phyloP scores from a whole-genome alignment of 2,797 vertebrate genomes.

The Tapirus indicus region DNA sequence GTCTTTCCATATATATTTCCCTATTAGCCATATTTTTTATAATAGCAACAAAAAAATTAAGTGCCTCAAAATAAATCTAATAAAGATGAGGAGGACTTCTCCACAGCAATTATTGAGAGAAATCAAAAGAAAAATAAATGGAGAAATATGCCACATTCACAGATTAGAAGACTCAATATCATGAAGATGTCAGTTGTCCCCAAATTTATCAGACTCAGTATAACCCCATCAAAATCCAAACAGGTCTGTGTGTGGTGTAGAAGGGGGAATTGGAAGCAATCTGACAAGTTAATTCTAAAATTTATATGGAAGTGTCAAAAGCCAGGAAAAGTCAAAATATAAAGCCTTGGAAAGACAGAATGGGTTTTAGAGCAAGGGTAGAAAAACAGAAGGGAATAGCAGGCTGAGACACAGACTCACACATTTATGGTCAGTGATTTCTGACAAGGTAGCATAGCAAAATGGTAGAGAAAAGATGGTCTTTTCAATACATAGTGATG shows the following conservation, averaged over 20 bases:
- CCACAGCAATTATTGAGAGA: neutral
- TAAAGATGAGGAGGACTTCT: neutral
- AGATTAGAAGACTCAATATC: neutral
- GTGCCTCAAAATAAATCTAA: conserved; percentile 17
- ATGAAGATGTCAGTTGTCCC: conserved; percentile 9
- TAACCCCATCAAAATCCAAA: conserved; percentile 14
- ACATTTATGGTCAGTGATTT: neutral
- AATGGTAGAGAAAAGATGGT: neutral
- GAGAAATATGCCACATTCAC: neutral
- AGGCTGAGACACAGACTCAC: neutral
- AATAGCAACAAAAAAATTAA: conserved; percentile 2
- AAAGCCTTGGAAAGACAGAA: conserved; percentile 12
- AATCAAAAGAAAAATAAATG: neutral
- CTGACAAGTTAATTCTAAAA: neutral
- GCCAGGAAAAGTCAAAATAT: neutral
- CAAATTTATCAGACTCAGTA: neutral
- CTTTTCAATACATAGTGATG: neutral
- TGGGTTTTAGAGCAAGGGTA: neutral
- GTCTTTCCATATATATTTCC: neutral
- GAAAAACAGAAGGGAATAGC: neutral
- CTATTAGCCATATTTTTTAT: neutral
- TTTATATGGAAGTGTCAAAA: neutral
- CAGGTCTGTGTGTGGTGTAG: neutral
- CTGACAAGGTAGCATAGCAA: neutral
- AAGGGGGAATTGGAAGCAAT: neutral